Evolutionary conservation across 2,797 vertebrate species (phyloP).

Genomic region (Phaenicophaeus curvirostris): DNA sequence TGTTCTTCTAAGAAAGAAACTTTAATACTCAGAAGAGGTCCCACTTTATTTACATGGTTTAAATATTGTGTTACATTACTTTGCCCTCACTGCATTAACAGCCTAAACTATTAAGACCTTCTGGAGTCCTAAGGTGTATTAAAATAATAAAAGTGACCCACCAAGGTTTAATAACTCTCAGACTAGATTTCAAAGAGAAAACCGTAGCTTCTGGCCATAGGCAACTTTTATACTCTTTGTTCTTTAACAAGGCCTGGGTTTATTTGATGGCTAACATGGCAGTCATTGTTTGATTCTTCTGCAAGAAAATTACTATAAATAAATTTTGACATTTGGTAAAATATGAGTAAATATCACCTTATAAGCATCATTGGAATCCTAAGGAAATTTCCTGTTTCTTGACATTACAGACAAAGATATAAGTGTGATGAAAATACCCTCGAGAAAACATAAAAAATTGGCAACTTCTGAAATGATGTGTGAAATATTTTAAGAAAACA

Average conservation of each 20-base stretch:
- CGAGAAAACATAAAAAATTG: background rate
- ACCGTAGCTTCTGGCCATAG: background rate
- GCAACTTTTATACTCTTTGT: background rate
- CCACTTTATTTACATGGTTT: background rate
- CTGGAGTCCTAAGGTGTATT: background rate
- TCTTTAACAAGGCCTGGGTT: background rate
- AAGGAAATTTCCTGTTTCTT: conserved; percentile 4
- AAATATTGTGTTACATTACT: background rate
- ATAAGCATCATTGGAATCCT: background rate
- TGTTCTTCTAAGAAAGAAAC: background rate
- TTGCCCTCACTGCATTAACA: background rate
- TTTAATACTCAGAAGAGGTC: background rate
- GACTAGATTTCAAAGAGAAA: background rate
- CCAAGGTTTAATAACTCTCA: background rate
- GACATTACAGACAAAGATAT: background rate
- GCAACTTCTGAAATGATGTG: conserved; percentile 4
- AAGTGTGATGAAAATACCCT: background rate
- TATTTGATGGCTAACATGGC: background rate
- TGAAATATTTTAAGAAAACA: conserved; percentile 25
- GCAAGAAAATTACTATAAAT: background rate
- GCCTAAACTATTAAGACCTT: background rate
- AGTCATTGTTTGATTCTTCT: background rate
- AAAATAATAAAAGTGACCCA: background rate
- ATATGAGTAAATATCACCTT: background rate
- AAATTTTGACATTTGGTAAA: background rate